Conservation (phyloP, 2,113 vertebrate species). For the Riparia riparia region DNA sequence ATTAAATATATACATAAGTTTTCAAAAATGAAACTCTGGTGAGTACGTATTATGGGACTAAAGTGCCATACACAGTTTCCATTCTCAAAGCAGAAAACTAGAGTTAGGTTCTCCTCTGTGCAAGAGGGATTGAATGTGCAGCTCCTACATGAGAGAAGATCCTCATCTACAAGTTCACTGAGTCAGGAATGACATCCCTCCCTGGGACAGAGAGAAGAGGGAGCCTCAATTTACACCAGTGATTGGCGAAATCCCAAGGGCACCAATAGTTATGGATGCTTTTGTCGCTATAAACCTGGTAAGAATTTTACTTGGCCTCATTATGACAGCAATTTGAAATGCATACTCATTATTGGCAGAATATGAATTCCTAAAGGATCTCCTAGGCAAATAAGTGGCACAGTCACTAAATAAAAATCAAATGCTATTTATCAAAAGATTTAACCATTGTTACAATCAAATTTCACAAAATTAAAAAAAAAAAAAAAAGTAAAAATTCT, state of each 20-base stretch:
- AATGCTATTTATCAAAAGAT: background rate
- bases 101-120: background rate
- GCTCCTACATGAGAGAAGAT: background rate
- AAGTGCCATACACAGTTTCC: background rate
- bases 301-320: background rate
- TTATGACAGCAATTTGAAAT: background rate
- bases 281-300: background rate
- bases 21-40: background rate
- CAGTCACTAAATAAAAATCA: background rate
- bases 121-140: background rate
- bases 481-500: background rate
- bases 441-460: background rate
- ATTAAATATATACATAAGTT: background rate
- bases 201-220: background rate
- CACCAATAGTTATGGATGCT: fast-evolving
- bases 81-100: background rate
- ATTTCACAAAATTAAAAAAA: background rate
- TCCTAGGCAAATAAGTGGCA: background rate
- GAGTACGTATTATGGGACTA: background rate
- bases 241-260: background rate
- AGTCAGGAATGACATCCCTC: background rate
- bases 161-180: background rate
- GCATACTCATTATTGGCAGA: background rate
- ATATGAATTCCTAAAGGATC: background rate
- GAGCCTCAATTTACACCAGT: background rate